A percentile compares a stretch with the other conserved stretches of the same genome.
phyloP scores from a whole-genome alignment of 2,113 vertebrate species.

The Ceyx cyanopectus region DNA sequence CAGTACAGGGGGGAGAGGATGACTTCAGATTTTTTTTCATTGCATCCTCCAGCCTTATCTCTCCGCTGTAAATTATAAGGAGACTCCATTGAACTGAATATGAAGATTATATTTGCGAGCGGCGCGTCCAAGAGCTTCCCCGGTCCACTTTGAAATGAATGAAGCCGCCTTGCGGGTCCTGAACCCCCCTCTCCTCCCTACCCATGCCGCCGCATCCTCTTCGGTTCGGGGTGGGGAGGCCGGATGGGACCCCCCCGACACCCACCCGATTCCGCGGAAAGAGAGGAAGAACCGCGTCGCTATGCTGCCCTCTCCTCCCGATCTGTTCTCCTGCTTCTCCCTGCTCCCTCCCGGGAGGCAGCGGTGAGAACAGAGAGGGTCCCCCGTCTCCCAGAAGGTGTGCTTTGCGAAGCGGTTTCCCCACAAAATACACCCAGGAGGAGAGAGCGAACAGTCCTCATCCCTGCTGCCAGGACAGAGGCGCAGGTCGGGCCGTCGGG shows the following conservation, averaged over 20 bases:
- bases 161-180: conserved; percentile 44
- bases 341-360: not conserved
- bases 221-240: not conserved
- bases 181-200: not conserved
- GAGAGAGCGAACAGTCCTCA: not conserved
- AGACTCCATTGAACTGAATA: conserved; percentile 93
- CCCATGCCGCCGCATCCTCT: not conserved
- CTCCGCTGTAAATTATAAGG: conserved; percentile 92
- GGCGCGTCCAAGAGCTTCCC: conserved; percentile 84
- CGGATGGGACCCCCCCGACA: not conserved
- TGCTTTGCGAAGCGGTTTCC: not conserved
- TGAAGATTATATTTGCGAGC: conserved; percentile 87
- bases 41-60: conserved; percentile 95
- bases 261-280: not conserved
- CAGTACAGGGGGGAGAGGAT: conserved; percentile 79
- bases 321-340: not conserved
- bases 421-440: not conserved
- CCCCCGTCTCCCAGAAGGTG: not conserved
- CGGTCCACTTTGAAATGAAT: conserved; percentile 89
- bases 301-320: not conserved
- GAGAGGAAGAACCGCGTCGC: not conserved
- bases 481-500: not conserved
- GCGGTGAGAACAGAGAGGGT: not conserved
- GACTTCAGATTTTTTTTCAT: conserved; percentile 87
- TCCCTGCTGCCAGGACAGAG: not conserved